Percentiles rank a stretch among this genome's conserved stretches.
Evolutionary conservation across 2,888 invertebrate genomes (phyloP).

Genomic region (Euplexia lucipara): DNA sequence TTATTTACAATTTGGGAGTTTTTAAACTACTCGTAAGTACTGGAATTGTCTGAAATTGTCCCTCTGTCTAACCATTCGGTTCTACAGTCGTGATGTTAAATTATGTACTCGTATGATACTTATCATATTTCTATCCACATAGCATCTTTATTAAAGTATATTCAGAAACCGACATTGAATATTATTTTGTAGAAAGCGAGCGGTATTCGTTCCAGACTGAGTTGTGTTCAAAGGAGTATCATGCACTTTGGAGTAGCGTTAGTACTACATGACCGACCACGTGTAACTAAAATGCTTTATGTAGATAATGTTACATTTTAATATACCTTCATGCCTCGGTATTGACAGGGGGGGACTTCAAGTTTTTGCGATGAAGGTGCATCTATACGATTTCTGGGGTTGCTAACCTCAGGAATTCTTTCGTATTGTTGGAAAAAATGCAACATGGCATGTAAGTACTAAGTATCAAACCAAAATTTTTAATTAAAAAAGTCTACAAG

Average conservation of each 20-base stretch:
- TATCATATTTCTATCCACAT: not conserved
- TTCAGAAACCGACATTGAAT: slow-evolving; percentile 23
- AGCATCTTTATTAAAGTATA: slow-evolving; percentile 8
- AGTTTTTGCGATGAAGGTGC: not conserved
- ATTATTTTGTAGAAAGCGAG: slow-evolving; percentile 44
- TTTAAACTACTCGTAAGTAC: no score
- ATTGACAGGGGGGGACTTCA: not conserved
- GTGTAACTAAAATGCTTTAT: slow-evolving; percentile 45
- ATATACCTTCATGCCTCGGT: slow-evolving; percentile 25
- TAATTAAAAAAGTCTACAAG: no score
- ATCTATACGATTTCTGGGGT: not conserved
- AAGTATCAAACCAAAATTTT: no score
- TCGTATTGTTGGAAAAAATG: no score
- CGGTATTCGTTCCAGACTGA: slow-evolving; percentile 15
- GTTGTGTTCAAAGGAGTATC: slow-evolving; percentile 52
- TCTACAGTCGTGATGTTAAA: no score
- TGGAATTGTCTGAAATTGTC: no score
- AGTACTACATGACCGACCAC: slow-evolving; percentile 45
- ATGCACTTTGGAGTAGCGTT: slow-evolving; percentile 54
- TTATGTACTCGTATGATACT: no score
- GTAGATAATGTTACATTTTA: slow-evolving; percentile 32
- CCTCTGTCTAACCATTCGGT: no score
- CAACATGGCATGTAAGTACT: no score
- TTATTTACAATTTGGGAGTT: no score
- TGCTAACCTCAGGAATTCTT: not conserved